phyloP scores from a whole-genome alignment of 2,113 vertebrate genomes.

The Phalacrocorax brasilianus region DNA sequence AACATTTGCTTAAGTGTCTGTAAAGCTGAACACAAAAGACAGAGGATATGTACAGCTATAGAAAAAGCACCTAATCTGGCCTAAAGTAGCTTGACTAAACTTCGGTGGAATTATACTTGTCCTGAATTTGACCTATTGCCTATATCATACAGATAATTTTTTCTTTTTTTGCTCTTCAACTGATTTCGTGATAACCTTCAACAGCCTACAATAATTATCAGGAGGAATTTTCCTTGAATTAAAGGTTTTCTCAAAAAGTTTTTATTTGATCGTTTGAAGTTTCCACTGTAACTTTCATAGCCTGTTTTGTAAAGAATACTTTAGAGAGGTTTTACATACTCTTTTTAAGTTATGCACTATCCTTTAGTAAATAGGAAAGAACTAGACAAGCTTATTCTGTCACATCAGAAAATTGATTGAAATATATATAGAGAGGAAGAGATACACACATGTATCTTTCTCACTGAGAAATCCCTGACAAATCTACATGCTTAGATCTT shows the following conservation, averaged over 20 bases:
- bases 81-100: background rate
- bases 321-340: background rate
- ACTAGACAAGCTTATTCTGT: background rate
- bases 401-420: background rate
- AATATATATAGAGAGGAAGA: background rate
- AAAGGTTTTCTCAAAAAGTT: background rate
- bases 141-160: background rate
- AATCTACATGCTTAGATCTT: background rate
- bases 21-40: background rate
- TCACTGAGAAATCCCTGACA: background rate
- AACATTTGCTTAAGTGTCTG: background rate
- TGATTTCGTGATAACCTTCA: background rate
- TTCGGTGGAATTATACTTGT: background rate
- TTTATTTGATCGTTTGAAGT: background rate
- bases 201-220: background rate
- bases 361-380: background rate
- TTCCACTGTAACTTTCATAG: background rate
- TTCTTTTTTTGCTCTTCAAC: background rate
- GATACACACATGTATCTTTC: rapidly evolving
- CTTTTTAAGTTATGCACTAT: background rate
- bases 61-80: background rate
- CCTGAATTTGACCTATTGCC: background rate
- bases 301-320: background rate
- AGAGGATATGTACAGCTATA: background rate
- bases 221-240: background rate